A percentile compares a stretch with the other conserved stretches of the same genome.
Evolutionary conservation across 2,113 vertebrate genomes (phyloP).

Genomic region (Indicator maculatus): DNA sequence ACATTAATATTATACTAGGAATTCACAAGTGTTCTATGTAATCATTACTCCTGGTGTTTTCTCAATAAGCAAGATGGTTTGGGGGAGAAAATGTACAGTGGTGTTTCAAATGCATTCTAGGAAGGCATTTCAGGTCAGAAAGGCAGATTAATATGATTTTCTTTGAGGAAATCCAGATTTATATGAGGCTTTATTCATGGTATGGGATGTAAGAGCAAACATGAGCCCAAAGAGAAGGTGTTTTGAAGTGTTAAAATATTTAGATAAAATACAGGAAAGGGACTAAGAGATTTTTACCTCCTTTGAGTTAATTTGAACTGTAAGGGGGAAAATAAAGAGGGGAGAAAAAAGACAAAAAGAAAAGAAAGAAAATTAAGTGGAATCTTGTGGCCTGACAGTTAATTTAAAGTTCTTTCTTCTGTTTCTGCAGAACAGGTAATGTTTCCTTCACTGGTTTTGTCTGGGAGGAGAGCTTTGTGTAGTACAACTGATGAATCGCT

Average conservation of each 20-base stretch:
- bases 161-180: not conserved
- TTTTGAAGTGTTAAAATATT: not conserved
- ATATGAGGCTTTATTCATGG: not conserved
- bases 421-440: not conserved
- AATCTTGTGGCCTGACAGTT: not conserved
- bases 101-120: not conserved
- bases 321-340: not conserved
- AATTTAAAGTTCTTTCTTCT: not conserved
- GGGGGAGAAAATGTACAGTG: rapidly evolving
- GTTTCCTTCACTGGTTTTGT: not conserved
- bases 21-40: not conserved
- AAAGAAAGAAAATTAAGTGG: not conserved
- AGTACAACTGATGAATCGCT: not conserved
- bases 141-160: not conserved
- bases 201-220: not conserved
- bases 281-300: not conserved
- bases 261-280: not conserved
- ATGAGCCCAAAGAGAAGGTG: not conserved
- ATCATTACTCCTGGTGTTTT: not conserved
- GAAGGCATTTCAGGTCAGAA: not conserved
- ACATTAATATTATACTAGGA: not conserved
- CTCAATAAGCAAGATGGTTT: not conserved
- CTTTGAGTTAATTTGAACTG: not conserved
- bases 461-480: not conserved
- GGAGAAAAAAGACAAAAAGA: too few species aligned